A percentile compares a stretch with the other conserved stretches of the same genome.
These are phyloP conservation scores for Drosophila kuntzei DNA, from an alignment of 2,888 invertebrate genomes.

Conservation along the genomic window DNA sequence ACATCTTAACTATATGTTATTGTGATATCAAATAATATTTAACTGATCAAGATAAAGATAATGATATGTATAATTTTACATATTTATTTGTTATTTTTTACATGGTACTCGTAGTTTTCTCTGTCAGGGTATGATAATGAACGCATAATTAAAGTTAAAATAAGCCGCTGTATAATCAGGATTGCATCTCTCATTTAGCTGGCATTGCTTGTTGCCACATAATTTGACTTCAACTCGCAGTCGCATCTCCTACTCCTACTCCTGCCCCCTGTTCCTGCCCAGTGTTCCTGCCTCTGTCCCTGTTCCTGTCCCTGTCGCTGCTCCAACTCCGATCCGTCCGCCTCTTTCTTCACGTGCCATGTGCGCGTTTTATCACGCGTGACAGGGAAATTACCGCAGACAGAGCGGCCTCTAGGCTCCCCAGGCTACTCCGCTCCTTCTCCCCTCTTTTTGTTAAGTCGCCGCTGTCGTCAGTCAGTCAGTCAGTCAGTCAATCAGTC, in stretches of 20 bases:
- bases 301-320: background rate
- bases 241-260: background rate
- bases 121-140: constrained; percentile 26
- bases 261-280: background rate
- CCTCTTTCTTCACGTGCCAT: constrained; percentile 66
- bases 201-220: constrained; percentile 52
- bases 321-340: constrained; percentile 3
- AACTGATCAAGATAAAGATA: background rate
- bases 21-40: background rate
- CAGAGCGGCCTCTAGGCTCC: constrained; percentile 39
- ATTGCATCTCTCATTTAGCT: constrained; percentile 31
- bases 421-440: background rate
- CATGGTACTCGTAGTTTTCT: background rate
- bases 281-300: background rate
- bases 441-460: constrained; percentile 16
- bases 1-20: too few relatives aligned
- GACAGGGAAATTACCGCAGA: constrained; percentile 72
- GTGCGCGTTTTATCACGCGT: constrained; percentile 69
- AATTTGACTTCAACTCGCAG: constrained; percentile 16
- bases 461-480: constrained; percentile 59
- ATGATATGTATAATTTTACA: background rate
- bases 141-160: constrained; percentile 76
- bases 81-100: background rate
- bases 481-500: constrained; percentile 48
- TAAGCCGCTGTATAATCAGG: constrained; percentile 69